Base-by-base conservation (phyloP, 2,113 vertebrate genomes). In the Glaucidium brasilianum region DNA sequence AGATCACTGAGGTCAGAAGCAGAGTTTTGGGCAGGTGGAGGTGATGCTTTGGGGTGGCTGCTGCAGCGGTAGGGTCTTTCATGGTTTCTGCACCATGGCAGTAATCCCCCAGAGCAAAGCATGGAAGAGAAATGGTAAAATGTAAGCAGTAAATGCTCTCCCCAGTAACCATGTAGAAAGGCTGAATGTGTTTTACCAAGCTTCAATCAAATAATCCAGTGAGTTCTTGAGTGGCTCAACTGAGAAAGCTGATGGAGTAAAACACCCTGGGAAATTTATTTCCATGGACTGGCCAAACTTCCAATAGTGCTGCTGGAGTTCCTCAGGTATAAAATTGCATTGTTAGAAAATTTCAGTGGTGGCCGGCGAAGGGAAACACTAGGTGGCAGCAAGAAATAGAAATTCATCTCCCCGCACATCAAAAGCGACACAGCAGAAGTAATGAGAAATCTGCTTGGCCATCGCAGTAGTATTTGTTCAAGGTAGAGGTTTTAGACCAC, bases 341-440 rank as follows among this genome's bases (percentile, higher is more conserved):
- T 11, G 15, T 22, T n/a, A 6, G 34, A 23, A 30, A 56, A 45
- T 52, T 45, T 29, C 2, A 0, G 41, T 2, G 4, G 41, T 35
- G 79, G 10, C 16, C 1, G 0, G 53, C 58, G 9, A 4, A 66
- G 30, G 47, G 23, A 5, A 94, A 47, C 98, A 91, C 95, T 41
- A 98, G 98, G 73, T 97, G 97, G 97, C 96, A 98, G 97, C 84
- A 91, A 23, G 85, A 71, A 96, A 85, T 85, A 79, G n/a, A 79
- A 96, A 69, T 64, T 26, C 18, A 1, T 11, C 12, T 34, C 26
- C 9, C 1, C 32, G 10, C 27, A 0, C 7, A 43, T 68, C 77
- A 35, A 32, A 53, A 7, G 73, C 22, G 1, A 47, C 26, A 3
- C 43, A 13, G 69, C 69, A 13, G 30, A 29, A 58, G 27, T 39